Percentiles rank a stretch among this genome's conserved stretches.
phyloP scores from a whole-genome alignment of 2,888 invertebrate genomes.

The Emmelina monodactyla region DNA sequence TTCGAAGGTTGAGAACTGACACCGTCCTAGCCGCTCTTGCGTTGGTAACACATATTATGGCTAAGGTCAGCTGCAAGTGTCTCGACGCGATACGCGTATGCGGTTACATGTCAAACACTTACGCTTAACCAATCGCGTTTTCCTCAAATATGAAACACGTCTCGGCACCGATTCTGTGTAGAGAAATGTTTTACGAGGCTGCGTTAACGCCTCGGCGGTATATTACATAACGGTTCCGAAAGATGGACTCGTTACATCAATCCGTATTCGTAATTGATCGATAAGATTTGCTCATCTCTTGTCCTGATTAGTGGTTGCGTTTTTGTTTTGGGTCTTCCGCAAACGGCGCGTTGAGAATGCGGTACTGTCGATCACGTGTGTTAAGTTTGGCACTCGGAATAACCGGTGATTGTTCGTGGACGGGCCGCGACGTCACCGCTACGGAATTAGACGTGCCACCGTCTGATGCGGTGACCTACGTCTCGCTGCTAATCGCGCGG shows the following conservation, averaged over 20 bases:
- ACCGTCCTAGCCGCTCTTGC: not conserved
- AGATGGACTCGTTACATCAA: too few species aligned
- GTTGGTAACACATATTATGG: not conserved
- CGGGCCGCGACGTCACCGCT: slow-evolving; percentile 38
- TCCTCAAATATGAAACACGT: too few species aligned
- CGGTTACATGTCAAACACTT: too few species aligned
- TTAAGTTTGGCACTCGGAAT: slow-evolving; percentile 50
- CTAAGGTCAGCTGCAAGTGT: slow-evolving; percentile 1
- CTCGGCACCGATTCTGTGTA: too few species aligned
- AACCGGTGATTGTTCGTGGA: slow-evolving; percentile 57
- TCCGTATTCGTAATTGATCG: too few species aligned
- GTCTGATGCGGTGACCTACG: slow-evolving; percentile 23
- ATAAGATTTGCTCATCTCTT: too few species aligned
- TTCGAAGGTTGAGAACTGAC: slow-evolving; percentile 1
- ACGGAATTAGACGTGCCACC: slow-evolving; percentile 48
- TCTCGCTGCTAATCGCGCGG: not conserved
- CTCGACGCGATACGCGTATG: not conserved
- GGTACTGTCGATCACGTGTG: slow-evolving; percentile 42
- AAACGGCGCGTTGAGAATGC: slow-evolving; percentile 37
- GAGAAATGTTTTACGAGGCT: too few species aligned
- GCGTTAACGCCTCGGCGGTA: too few species aligned
- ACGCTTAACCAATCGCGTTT: too few species aligned
- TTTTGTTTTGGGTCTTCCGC: too few species aligned
- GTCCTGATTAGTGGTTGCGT: too few species aligned
- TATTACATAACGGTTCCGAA: too few species aligned